Percentiles rank a stretch among this genome's conserved stretches.
phyloP scores from a whole-genome alignment of 2,797 vertebrate genomes.

The Vespertilio murinus region DNA sequence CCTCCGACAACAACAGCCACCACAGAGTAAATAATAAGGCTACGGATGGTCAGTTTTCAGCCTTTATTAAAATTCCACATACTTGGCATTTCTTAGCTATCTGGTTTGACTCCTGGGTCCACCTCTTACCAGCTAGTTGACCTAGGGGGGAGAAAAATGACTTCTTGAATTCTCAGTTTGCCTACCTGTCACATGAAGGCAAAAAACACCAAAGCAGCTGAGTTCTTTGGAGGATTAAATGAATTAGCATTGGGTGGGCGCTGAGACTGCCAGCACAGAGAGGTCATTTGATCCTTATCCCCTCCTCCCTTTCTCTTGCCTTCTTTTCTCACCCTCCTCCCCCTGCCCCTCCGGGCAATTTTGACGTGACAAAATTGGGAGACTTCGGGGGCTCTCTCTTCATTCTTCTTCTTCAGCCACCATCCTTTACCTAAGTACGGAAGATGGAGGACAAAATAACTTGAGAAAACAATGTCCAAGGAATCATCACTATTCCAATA shows the following conservation, averaged over 20 bases:
- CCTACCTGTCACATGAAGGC: neutral
- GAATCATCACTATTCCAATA: neutral
- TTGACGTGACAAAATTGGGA: neutral
- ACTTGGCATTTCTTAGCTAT: slow-evolving; percentile 42
- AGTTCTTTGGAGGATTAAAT: neutral
- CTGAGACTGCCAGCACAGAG: neutral
- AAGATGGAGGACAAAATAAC: neutral
- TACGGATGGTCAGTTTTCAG: neutral
- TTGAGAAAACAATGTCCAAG: neutral
- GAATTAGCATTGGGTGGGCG: neutral
- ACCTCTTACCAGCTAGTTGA: neutral
- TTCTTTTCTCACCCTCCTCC: neutral
- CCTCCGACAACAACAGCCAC: neutral
- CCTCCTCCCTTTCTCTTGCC: neutral
- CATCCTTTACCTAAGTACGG: neutral
- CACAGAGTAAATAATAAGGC: neutral
- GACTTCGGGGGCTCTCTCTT: neutral
- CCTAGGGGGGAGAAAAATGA: neutral
- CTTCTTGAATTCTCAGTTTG: neutral
- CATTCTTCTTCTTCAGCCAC: neutral
- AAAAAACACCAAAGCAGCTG: neutral
- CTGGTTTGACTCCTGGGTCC: slow-evolving; percentile 12
- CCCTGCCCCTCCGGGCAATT: neutral
- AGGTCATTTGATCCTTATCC: fast-evolving
- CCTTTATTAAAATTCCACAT: slow-evolving; percentile 31